A percentile compares a stretch with the other conserved stretches of the same genome.
Evolutionary conservation across 2,888 invertebrate genomes (phyloP).

Genomic region (Noctuana brunneofusca): DNA sequence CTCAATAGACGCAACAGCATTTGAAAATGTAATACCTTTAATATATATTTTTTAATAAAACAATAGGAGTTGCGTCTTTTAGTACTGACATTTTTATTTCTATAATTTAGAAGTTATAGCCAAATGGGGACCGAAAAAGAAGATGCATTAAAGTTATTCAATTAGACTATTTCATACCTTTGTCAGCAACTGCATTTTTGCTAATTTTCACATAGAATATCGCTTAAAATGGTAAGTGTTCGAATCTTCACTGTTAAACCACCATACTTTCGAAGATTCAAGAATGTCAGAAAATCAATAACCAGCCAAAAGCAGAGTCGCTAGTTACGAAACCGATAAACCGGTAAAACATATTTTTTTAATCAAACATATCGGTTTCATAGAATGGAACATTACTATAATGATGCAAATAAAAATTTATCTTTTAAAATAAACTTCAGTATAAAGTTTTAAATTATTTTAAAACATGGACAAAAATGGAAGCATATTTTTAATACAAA

Average conservation of each 20-base stretch:
- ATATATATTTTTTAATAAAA: conserved; percentile 13
- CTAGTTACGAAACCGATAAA: conserved; percentile 10
- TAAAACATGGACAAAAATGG: no score
- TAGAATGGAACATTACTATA: no score
- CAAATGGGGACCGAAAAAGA: background rate
- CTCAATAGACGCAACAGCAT: conserved; percentile 14
- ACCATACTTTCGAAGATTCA: conserved; percentile 18
- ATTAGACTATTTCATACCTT: conserved; percentile 21
- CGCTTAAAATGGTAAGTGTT: conserved; percentile 1
- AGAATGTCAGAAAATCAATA: conserved; percentile 34
- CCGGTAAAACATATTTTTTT: conserved; percentile 6
- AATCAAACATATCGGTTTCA: no score
- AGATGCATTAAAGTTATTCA: background rate
- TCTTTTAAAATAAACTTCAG: background rate
- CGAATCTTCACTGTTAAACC: conserved; percentile 33
- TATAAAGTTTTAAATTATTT: no score
- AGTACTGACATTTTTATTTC: conserved; percentile 7
- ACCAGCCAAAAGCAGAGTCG: conserved; percentile 16
- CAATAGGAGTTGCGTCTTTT: conserved; percentile 2
- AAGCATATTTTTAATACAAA: no score
- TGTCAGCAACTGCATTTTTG: conserved; percentile 15
- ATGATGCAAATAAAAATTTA: background rate
- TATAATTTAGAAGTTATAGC: background rate
- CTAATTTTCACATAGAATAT: conserved; percentile 17
- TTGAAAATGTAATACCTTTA: background rate